phyloP scores from a whole-genome alignment of 2,888 invertebrate species.

The Bhutanitis thaidina region DNA sequence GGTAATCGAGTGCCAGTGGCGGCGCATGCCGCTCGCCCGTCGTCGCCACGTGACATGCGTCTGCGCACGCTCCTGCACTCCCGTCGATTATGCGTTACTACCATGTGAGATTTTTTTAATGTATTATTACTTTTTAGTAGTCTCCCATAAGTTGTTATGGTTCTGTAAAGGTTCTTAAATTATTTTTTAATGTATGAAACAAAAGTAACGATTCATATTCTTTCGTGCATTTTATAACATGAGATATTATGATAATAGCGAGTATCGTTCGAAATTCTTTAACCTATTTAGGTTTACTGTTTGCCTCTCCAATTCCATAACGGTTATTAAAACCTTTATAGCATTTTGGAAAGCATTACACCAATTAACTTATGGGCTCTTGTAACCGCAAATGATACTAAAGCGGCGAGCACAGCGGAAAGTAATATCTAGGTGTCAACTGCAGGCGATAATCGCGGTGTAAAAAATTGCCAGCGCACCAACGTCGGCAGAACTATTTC shows the following conservation, averaged over 20 bases:
- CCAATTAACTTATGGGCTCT: slow-evolving; percentile 60
- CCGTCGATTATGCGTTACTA: slow-evolving; percentile 68
- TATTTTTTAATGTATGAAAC: too few species aligned
- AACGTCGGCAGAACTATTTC: slow-evolving; percentile 58
- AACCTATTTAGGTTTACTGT: neutral
- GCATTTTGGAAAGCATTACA: slow-evolving; percentile 50
- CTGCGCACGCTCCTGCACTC: slow-evolving; percentile 48
- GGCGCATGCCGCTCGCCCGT: slow-evolving; percentile 38
- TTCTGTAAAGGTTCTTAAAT: too few species aligned
- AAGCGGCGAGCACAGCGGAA: slow-evolving; percentile 40
- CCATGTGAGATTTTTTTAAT: slow-evolving; percentile 52
- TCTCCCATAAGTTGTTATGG: too few species aligned
- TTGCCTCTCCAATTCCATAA: slow-evolving; percentile 30
- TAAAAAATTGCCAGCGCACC: slow-evolving; percentile 68
- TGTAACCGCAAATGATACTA: slow-evolving; percentile 53
- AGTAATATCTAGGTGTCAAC: slow-evolving; percentile 79
- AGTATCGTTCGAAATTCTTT: neutral
- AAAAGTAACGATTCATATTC: too few species aligned
- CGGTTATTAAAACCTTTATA: too few species aligned
- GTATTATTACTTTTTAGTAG: neutral
- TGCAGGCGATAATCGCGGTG: slow-evolving; percentile 75
- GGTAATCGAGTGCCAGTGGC: slow-evolving; percentile 66
- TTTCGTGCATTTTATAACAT: too few species aligned
- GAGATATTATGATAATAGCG: too few species aligned
- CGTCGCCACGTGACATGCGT: slow-evolving; percentile 37